Percentiles rank a stretch among this genome's conserved stretches.
Evolutionary conservation across 2,797 vertebrate genomes (phyloP).

Genomic region (Nothura maculosa): DNA sequence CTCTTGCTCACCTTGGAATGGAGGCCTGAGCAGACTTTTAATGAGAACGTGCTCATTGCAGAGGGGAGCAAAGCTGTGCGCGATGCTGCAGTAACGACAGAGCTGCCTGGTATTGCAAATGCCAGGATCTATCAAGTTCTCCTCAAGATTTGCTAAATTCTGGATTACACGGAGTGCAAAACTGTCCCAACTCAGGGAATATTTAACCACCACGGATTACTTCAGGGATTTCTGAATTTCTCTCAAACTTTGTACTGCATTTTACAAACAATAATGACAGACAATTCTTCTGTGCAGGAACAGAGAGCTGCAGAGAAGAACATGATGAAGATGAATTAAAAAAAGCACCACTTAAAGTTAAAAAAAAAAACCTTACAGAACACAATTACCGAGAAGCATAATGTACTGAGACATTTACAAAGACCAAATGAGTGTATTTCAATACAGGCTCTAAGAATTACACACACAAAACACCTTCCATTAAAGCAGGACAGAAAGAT

Average conservation of each 20-base stretch:
- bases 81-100: background rate
- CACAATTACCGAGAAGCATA: fast-evolving
- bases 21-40: fast-evolving
- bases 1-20: fast-evolving
- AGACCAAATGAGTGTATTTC: fast-evolving
- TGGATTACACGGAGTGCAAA: fast-evolving
- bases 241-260: background rate
- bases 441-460: fast-evolving
- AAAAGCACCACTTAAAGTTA: background rate
- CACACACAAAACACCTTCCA: fast-evolving
- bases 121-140: background rate
- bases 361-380: background rate
- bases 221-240: background rate
- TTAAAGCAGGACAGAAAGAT: background rate
- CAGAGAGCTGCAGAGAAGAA: background rate
- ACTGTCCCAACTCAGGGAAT: background rate
- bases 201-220: background rate
- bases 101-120: fast-evolving
- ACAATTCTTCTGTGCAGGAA: background rate
- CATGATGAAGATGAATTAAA: background rate
- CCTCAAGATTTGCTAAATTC: fast-evolving
- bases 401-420: fast-evolving
- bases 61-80: background rate
- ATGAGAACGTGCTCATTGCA: fast-evolving
- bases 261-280: background rate